Conservation (phyloP, 2,797 vertebrate species). For the Orestias chungarensis region DNA sequence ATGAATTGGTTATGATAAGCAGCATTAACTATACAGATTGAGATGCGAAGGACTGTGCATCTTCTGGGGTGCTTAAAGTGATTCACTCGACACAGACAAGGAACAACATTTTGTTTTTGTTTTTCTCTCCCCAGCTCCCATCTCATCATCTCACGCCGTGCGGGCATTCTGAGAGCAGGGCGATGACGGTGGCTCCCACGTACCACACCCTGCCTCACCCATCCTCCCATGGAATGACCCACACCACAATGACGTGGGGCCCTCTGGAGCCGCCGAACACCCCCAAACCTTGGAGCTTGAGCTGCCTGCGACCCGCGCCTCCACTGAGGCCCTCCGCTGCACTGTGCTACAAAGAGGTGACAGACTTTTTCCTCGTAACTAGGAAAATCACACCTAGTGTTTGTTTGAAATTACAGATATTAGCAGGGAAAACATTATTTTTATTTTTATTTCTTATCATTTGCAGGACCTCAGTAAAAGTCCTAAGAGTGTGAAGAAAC, state of each 20-base stretch:
- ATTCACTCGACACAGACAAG: not conserved
- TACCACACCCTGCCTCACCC: slow-evolving; percentile 98
- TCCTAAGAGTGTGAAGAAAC: slow-evolving; percentile 98
- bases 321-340: slow-evolving; percentile 94
- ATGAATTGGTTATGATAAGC: not conserved
- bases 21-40: not conserved
- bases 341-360: slow-evolving; percentile 97
- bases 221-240: slow-evolving; percentile 90
- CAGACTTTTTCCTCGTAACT: not conserved
- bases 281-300: slow-evolving; percentile 98
- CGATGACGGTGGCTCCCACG: slow-evolving; percentile 87
- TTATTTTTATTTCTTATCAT: not conserved
- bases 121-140: slow-evolving; percentile 83
- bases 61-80: not conserved
- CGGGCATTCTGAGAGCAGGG: slow-evolving; percentile 92
- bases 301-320: slow-evolving; percentile 94
- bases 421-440: not conserved
- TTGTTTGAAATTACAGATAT: not conserved
- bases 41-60: not conserved
- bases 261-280: slow-evolving; percentile 96
- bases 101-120: not conserved
- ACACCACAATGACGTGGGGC: slow-evolving; percentile 94
- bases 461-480: slow-evolving; percentile 97
- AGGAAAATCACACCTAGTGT: too few species aligned
- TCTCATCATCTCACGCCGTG: slow-evolving; percentile 93